Evolutionary conservation across 2,797 vertebrate genomes (phyloP).

Genomic region (Mionectes olivaceus): DNA sequence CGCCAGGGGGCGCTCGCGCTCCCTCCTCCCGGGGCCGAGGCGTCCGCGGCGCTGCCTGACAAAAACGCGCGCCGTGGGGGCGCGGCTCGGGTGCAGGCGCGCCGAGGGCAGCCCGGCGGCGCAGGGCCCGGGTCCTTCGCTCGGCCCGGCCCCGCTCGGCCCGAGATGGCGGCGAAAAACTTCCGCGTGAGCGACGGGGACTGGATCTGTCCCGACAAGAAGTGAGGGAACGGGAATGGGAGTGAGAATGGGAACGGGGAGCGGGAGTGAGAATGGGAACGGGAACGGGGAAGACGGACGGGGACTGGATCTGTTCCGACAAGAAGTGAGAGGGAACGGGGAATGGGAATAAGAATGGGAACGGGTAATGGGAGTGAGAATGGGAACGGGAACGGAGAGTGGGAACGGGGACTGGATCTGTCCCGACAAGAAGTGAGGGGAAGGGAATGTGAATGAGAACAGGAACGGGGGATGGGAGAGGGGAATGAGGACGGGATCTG

Average conservation of each 20-base stretch:
- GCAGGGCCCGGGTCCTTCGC: neutral
- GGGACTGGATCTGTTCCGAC: too few relatives aligned
- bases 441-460: too few relatives aligned
- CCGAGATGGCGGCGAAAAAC: constrained; percentile 93
- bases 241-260: too few relatives aligned
- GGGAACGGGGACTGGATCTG: constrained; percentile 76
- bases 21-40: neutral
- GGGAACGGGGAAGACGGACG: too few relatives aligned
- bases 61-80: accelerated
- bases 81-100: neutral
- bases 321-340: too few relatives aligned
- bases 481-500: too few relatives aligned
- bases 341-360: too few relatives aligned
- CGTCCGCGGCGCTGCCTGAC: neutral
- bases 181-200: constrained; percentile 97
- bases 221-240: constrained; percentile 77
- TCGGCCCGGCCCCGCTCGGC: neutral
- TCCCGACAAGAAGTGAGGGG: constrained; percentile 91
- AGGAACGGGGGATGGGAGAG: too few relatives aligned
- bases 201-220: constrained; percentile 98
- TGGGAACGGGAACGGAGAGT: too few relatives aligned
- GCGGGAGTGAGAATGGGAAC: too few relatives aligned
- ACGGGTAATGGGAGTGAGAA: constrained; percentile 70
- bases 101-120: accelerated
- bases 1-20: neutral